A percentile compares a stretch with the other conserved stretches of the same genome.
Conservation (phyloP, 2,888 invertebrate genomes). For the Eulithis testata region DNA sequence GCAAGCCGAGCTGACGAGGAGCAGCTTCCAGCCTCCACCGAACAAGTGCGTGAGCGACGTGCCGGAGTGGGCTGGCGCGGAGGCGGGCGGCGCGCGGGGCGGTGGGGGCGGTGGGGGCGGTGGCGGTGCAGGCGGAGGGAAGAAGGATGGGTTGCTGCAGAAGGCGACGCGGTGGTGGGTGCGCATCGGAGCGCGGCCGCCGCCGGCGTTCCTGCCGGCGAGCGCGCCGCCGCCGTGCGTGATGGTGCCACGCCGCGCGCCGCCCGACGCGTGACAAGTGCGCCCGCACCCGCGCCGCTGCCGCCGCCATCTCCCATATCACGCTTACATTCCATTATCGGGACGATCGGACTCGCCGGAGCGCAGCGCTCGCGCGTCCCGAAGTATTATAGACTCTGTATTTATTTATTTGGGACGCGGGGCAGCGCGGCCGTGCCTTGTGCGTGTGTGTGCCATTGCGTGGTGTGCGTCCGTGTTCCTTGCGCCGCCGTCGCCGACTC, state of each 20-base stretch:
- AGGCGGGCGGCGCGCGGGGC: slow-evolving; percentile 45
- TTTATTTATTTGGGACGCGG: slow-evolving; percentile 78
- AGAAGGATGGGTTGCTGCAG: slow-evolving; percentile 82
- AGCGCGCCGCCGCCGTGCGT: slow-evolving; percentile 45
- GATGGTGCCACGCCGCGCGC: slow-evolving; percentile 59
- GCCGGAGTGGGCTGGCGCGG: slow-evolving; percentile 82
- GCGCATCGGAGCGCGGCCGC: slow-evolving; percentile 75
- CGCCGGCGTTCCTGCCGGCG: slow-evolving; percentile 41
- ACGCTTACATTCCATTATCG: slow-evolving; percentile 83
- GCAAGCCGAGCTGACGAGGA: slow-evolving; percentile 88
- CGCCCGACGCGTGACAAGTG: slow-evolving; percentile 42
- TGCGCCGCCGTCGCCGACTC: slow-evolving; percentile 78
- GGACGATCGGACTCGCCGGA: slow-evolving; percentile 73
- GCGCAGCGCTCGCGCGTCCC: slow-evolving; percentile 71
- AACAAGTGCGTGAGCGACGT: slow-evolving; percentile 88
- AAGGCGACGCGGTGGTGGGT: slow-evolving; percentile 82
- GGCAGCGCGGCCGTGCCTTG: slow-evolving; percentile 38
- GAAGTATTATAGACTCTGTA: slow-evolving; percentile 80
- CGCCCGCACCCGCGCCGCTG: slow-evolving; percentile 4
- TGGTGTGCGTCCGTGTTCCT: slow-evolving; percentile 65
- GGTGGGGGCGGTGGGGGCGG: slow-evolving; percentile 42
- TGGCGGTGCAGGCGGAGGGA: slow-evolving; percentile 52
- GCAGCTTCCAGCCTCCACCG: slow-evolving; percentile 87
- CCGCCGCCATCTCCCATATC: slow-evolving; percentile 68
- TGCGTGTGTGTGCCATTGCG: slow-evolving; percentile 44